Evolutionary conservation across 2,888 invertebrate genomes (phyloP), one percentile per base, ranked within the genome.

Genomic region (Limnephilus auricula): DNA sequence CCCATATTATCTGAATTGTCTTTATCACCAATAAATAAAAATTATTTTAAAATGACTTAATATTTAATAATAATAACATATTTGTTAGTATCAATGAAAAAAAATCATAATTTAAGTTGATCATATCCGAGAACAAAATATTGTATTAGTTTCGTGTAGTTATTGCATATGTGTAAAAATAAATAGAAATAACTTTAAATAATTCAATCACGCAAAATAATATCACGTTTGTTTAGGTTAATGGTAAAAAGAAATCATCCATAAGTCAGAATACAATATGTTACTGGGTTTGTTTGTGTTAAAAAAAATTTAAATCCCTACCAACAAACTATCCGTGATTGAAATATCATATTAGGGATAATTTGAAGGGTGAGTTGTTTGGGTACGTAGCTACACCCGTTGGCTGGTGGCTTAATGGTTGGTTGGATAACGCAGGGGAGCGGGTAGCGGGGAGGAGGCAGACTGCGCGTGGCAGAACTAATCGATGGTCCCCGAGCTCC

Each of bases 391-490:
- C 87, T 87, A 45, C 87, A 87, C 87, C 87, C 87, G 87, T 87
- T 9, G 32, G 34, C 10, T 65, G 45, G 31, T 15, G 45, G 15
- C 15, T 45, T 6, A 65, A 65, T 65, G 65, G 65, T 65, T 65
- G 65, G 65, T 25, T 65, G n/a, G 25, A 0, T n/a, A 65, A 65
- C 65, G 25, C 65, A 25, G 65, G 65, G n/a, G 25, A 18, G 18
- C 4, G 9, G 18, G 25, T 5, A 9, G 18, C 5, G 18, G 65
- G 65, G 65, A 4, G 65, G 6, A 15, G 65, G 79, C 40, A 32
- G 34, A 30, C 78, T 79, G 89, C 89, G 79, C 89, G 89, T 89
- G 89, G 79, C 89, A 89, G 37, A 25, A 79, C 89, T 79, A 79
- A 89, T 89, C 89, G 89, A 89, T 89, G 30, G n/a, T 18, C 34